Evolutionary conservation across 2,888 invertebrate species (phyloP), one percentile per base, ranked within the genome.

Genomic region (Drosophila affinis): DNA sequence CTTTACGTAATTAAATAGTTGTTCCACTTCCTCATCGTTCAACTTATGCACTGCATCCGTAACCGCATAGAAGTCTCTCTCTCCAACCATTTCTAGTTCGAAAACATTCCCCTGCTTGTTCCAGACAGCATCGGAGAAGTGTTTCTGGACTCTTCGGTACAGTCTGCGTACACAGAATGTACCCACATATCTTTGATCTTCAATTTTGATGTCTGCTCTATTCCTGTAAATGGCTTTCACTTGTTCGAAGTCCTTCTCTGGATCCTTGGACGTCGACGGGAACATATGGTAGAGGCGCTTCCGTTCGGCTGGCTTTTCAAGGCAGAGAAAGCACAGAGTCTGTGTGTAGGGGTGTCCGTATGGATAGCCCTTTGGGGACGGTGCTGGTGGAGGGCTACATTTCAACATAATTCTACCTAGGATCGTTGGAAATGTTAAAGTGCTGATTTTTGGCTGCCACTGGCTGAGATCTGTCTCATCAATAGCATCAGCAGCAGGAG

Each of bases 61-160:
- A 12, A 67, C 34, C 9, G 3, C 2, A 10, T 10, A 69, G 1
- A 17, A 1, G 45, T 69, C 70, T 0, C 1, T 27, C 2, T 1
- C 0, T 18, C 44, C 18, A 2, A 14, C 0, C 56, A 29, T 56
- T 0, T 69, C 65, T 18, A 49, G 51, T 34, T 67, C 69, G 17
- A 67, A 67, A 14, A 67, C 70, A 21, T 67, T 67, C 9, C 67
- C 49, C 9, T 21, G 49, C 67, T 69, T 67, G 34, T 67, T 67
- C 67, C 67, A 67, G 9, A 34, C 10, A 1, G 34, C 27, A 17
- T 67, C 67, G 10, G 49, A 45, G 34, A 69, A 51, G 49, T 56
- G 44, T 9, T 17, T 67, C 9, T 69, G 67, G 10, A 67, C 67
- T 3, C 32, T 34, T 7, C 46, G 57, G 70, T 52, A 68, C 29